Base-by-base conservation (phyloP, 2,888 invertebrate genomes). In the Scaptomyza parva region DNA sequence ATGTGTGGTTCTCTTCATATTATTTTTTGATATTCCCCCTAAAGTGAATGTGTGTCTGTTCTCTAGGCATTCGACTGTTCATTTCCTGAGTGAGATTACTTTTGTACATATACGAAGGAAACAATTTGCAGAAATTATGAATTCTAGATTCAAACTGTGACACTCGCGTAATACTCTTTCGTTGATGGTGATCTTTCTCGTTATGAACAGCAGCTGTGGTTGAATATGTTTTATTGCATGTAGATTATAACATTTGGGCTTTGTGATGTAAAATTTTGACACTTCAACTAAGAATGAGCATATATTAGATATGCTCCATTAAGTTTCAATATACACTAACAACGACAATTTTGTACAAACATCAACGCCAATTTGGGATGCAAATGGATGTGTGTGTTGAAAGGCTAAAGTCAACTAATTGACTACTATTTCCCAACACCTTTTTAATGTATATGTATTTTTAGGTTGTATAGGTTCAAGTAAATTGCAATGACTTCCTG, bases 81-180 rank as follows among this genome's bases (percentile, higher is more conserved):
- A 79, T 78, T 76, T 78, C 77, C 77, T 73, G 70, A 60, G 59
- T 41, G 60, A 65, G 70, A 78, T 78, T 79, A 79, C 73, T 76
- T 78, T 70, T 76, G 54, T 41, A 55, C 41, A 59, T 57, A 35
- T 52, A 39, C 26, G 41, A 43, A 41, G 28, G 3, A 8, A 9
- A 28, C 28, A 24, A 48, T 22, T 39, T 30, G 35, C 39, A 48
- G 43, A 45, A 53, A 54, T 50, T 58, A 41, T 64, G 45, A 54
- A 43, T 60, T 69, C 74, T 17, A 12, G 12, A 17, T 22, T 26
- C 26, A 52, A 45, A 51, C 20, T 54, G 30, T 30, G 8, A 39
- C 55, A 35, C 17, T 14, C 22, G 11, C 22, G 22, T 22, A 11
- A 33, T 22, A 48, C 33, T 2, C 48, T 48, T 33, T 47, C 30